Evolutionary conservation across 1,140 invertebrate genomes (phyloP).

Genomic region (Drosophila elegans): DNA sequence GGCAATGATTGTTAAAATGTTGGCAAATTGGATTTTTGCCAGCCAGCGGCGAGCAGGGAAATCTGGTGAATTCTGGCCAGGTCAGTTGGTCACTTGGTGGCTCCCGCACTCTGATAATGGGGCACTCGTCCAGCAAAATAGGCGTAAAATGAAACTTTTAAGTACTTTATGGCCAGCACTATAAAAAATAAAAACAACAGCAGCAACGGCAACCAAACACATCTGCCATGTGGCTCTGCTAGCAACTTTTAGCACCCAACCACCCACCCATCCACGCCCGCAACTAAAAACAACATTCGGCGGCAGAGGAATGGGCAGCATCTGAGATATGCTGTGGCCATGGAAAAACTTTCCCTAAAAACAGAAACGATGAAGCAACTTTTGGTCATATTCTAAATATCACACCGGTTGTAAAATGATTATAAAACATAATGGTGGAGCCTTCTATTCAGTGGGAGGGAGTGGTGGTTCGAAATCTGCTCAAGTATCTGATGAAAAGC

Average conservation of each 20-base stretch:
- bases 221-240: conserved; percentile 70
- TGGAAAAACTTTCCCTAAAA: conserved; percentile 51
- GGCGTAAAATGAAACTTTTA: conserved; percentile 84
- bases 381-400: conserved; percentile 70
- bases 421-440: conserved; percentile 74
- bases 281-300: conserved; percentile 55
- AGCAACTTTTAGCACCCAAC: conserved; percentile 54
- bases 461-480: not conserved
- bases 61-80: conserved; percentile 26
- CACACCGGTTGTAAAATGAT: conserved; percentile 79
- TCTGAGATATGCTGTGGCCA: conserved; percentile 47
- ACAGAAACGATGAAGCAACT: conserved; percentile 62
- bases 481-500: conserved; percentile 5
- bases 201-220: conserved; percentile 59
- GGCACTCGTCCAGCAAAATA: conserved; percentile 67
- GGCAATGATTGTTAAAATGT: conserved; percentile 82
- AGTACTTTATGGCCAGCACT: conserved; percentile 82
- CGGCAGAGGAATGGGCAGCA: conserved; percentile 16
- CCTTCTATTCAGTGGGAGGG: not conserved
- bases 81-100: conserved; percentile 50
- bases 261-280: conserved; percentile 24
- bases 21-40: conserved; percentile 74
- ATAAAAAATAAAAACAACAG: conserved; percentile 57
- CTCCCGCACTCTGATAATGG: conserved; percentile 64
- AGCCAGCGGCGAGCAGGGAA: conserved; percentile 38